Conservation (phyloP, 1,140 invertebrate genomes). For the Bombus balteatus region DNA sequence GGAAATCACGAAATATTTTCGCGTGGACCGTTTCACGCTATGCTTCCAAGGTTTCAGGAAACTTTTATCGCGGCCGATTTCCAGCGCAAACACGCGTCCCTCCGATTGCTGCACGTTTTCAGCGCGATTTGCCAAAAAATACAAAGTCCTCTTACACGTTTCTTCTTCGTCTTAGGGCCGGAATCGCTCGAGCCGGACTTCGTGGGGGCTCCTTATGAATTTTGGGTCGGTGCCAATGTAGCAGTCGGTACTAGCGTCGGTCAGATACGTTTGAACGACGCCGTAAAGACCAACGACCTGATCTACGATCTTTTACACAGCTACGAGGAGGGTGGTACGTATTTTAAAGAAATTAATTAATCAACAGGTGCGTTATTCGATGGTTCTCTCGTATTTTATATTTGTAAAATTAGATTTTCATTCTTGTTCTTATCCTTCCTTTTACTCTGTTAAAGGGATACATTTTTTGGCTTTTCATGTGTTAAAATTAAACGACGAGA, state of each 20-base stretch:
- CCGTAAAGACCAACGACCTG: constrained; percentile 86
- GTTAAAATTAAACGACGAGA: background rate
- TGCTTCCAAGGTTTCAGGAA: background rate
- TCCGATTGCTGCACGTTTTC: background rate
- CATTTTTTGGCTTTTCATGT: too few relatives aligned
- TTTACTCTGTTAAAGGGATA: background rate
- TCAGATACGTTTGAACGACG: constrained; percentile 89
- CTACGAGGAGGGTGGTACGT: constrained; percentile 90
- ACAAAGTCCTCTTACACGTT: background rate
- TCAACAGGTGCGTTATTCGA: background rate
- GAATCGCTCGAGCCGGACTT: constrained; percentile 89
- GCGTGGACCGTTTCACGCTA: too few relatives aligned
- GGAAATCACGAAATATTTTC: background rate
- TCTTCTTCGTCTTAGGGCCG: constrained; percentile 70
- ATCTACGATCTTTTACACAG: constrained; percentile 91
- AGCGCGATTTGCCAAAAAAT: too few relatives aligned
- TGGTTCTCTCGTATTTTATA: background rate
- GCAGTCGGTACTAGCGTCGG: constrained; percentile 93
- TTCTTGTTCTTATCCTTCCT: background rate
- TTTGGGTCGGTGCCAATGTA: constrained; percentile 93
- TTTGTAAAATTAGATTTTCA: background rate
- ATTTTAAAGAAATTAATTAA: constrained; percentile 14
- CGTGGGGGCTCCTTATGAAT: constrained; percentile 93
- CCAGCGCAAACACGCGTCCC: background rate
- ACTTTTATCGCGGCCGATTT: constrained; percentile 3